Conservation (phyloP, 1,140 invertebrate genomes). For the Listronotus bonariensis region DNA sequence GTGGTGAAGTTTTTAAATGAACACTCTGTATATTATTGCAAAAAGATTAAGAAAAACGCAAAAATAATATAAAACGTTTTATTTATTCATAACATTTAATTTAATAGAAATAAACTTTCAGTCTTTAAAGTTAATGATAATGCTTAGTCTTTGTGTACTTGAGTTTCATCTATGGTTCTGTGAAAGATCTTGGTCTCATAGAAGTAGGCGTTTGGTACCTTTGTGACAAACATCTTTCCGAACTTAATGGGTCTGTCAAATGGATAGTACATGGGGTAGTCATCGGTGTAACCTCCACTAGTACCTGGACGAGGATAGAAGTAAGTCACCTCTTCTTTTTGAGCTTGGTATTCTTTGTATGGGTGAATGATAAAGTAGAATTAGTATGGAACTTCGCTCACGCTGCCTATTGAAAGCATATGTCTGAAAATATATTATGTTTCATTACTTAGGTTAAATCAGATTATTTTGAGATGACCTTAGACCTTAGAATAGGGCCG, state of each 20-base stretch:
- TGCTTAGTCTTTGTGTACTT: slow-evolving; percentile 17
- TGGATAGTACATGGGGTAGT: slow-evolving; percentile 68
- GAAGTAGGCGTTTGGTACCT: slow-evolving; percentile 69
- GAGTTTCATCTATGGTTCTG: slow-evolving; percentile 47
- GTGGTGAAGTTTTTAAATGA: no score
- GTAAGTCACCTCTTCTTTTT: slow-evolving; percentile 28
- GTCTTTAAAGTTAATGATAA: slow-evolving; percentile 5
- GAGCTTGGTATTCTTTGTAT: slow-evolving; percentile 28
- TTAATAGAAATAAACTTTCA: no score
- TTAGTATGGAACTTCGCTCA: slow-evolving; percentile 66
- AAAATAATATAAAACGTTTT: no score
- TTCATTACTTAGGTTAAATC: neutral
- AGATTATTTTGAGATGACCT: slow-evolving; percentile 7
- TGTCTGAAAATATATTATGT: slow-evolving; percentile 32
- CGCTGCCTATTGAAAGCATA: slow-evolving; percentile 69
- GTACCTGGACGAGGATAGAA: slow-evolving; percentile 28
- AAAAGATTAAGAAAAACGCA: no score
- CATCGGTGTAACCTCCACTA: slow-evolving; percentile 53
- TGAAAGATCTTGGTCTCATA: slow-evolving; percentile 68
- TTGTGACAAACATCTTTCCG: slow-evolving; percentile 54
- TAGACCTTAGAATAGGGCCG: no score
- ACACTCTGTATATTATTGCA: no score
- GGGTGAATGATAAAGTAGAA: slow-evolving; percentile 68
- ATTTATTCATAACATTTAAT: no score
- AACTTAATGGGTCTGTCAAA: slow-evolving; percentile 64